These are phyloP conservation scores for Nemopilema nomurai DNA, from an alignment of 30 jellyfish, hydroid and myxozoan species.

Conservation along the genomic window DNA sequence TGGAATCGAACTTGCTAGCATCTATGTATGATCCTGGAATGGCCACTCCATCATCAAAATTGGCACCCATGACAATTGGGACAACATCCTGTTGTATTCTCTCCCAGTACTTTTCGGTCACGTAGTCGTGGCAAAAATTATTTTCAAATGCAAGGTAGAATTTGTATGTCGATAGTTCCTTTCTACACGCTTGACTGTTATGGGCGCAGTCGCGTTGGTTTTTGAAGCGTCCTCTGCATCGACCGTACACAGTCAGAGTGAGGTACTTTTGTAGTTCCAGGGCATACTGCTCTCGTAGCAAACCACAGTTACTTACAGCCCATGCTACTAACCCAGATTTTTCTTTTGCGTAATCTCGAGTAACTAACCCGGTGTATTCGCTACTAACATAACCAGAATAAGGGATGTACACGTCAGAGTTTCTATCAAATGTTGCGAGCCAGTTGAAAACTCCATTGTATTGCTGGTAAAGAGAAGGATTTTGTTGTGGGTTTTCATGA, in stretches of 20 bases:
- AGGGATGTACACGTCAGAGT: conserved; percentile 60
- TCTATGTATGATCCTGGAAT: conserved; percentile 93
- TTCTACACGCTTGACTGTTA: conserved; percentile 44
- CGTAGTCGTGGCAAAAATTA: conserved; percentile 90
- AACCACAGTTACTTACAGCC: conserved; percentile 89
- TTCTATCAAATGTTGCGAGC: conserved; percentile 81
- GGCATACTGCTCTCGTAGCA: conserved; percentile 78
- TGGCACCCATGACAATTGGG: conserved; percentile 95
- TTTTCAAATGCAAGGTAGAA: conserved; percentile 92
- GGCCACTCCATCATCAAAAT: conserved; percentile 56
- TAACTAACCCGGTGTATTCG: background rate
- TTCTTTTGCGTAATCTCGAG: conserved; percentile 73
- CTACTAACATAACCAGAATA: background rate
- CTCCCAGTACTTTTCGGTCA: conserved; percentile 92
- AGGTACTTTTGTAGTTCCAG: conserved; percentile 78
- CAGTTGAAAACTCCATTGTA: conserved; percentile 83
- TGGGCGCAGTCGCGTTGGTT: conserved; percentile 65
- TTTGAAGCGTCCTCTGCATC: conserved; percentile 59
- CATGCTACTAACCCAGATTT: conserved; percentile 78
- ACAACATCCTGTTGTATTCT: conserved; percentile 50
- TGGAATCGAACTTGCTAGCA: conserved; percentile 68
- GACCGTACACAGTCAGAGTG: conserved; percentile 87
- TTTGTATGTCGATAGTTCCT: conserved; percentile 64
- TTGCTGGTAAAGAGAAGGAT: conserved; percentile 41
- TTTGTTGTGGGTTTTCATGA: conserved; percentile 82